Evolutionary conservation across 2,797 vertebrate genomes (phyloP), one percentile per base, ranked within the genome.

Genomic region (Sebastes kiyomatsui): DNA sequence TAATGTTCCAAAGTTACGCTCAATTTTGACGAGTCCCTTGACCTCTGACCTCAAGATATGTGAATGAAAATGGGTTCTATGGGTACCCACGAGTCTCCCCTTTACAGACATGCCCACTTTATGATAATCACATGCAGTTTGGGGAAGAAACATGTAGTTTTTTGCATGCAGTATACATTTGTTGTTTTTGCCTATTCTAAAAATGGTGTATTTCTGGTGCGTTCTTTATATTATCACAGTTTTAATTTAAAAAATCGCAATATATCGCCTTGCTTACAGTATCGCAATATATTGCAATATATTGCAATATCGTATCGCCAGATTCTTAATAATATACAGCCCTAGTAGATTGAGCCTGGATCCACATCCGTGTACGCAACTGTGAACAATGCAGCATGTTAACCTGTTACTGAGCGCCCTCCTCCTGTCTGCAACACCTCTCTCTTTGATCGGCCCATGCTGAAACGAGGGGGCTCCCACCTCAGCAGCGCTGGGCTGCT

Each of bases 391-490:
- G 46, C 82, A 81, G 80, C 86, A 52, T 71, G 72, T 71, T 74
- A 56, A 86, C 77, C 72, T 68, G 61, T 66, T 69, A 69, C 2
- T 2, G 38, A 25, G 58, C 32, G 2, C 32, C 72, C 6, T 65
- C 75, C 61, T 56, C 35, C 62, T 75, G 70, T 52, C 46, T 18
- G 35, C 62, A 58, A 79, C 76, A 78, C 35, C 58, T 65, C 69
- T 66, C 33, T 7, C 87, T 93, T 88, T 94, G 89, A 92, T 92
- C 82, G 61, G 46, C 59, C 73, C 68, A 13, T 69, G 82, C 81
- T 88, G 68, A 81, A 82, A 79, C 86, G 49, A 69, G 35, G 59
- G 60, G 55, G 73, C 79, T 82, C 81, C 80, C 86, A 81, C 89
- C 82, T 88, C 76, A 64, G 77, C 1, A 64, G 76, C 0, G 52